Evolutionary conservation across 1,140 invertebrate species (phyloP).

Genomic region (Drosophila sproati): DNA sequence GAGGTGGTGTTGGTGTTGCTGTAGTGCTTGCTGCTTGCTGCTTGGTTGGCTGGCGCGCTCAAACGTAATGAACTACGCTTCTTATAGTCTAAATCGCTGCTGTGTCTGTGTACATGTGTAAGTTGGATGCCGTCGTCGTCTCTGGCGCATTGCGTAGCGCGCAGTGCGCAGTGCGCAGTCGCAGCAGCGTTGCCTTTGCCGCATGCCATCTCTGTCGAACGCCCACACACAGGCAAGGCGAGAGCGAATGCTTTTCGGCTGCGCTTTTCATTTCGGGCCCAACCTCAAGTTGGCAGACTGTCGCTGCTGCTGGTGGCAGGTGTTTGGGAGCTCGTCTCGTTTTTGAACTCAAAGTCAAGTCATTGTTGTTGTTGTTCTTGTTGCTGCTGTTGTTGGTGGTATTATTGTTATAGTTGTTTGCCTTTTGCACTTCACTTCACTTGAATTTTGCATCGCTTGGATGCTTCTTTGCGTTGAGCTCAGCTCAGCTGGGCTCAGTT

Average conservation of each 20-base stretch:
- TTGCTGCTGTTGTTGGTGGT: slow-evolving; percentile 37
- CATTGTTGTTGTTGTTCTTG: slow-evolving; percentile 51
- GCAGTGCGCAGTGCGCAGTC: slow-evolving; percentile 39
- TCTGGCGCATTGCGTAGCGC: slow-evolving; percentile 37
- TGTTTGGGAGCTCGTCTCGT: slow-evolving; percentile 58
- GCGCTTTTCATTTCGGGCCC: slow-evolving; percentile 52
- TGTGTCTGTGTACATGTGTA: background rate
- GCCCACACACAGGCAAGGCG: slow-evolving; percentile 39
- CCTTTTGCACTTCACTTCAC: slow-evolving; percentile 84
- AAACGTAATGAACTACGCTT: slow-evolving; percentile 78
- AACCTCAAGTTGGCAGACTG: slow-evolving; percentile 15
- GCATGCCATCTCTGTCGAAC: slow-evolving; percentile 35
- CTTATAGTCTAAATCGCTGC: slow-evolving; percentile 28
- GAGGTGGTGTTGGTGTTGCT: slow-evolving; percentile 39
- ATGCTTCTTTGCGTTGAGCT: slow-evolving; percentile 60
- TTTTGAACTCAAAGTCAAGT: slow-evolving; percentile 65
- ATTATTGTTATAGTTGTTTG: slow-evolving; percentile 64
- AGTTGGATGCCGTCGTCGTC: slow-evolving; percentile 19
- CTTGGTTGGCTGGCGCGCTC: slow-evolving; percentile 77
- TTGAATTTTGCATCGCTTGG: slow-evolving; percentile 78
- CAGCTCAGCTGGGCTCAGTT: slow-evolving; percentile 23
- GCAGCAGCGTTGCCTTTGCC: slow-evolving; percentile 1
- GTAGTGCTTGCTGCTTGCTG: slow-evolving; percentile 47
- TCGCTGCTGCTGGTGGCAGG: slow-evolving; percentile 35
- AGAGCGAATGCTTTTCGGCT: slow-evolving; percentile 59